A percentile compares a stretch with the other conserved stretches of the same genome.
Conservation (phyloP, 2,888 invertebrate genomes). For the Xanthorhoe spadicearia region DNA sequence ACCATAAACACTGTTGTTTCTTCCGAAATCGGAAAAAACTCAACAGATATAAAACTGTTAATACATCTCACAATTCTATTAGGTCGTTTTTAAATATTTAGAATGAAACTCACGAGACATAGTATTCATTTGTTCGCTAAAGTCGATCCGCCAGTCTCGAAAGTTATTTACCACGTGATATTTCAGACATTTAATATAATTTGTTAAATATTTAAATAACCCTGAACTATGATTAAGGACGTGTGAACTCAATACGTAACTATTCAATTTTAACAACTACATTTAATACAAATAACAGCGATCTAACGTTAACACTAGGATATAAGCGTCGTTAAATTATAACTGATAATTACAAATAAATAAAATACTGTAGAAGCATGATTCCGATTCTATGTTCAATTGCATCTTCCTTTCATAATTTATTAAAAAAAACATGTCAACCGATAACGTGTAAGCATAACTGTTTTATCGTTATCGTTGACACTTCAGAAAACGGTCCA, state of each 20-base stretch:
- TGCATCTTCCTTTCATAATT: conserved; percentile 24
- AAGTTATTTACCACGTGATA: neutral
- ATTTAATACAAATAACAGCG: conserved; percentile 52
- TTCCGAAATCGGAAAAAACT: conserved; percentile 9
- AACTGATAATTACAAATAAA: conserved; percentile 48
- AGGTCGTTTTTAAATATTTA: conserved; percentile 1
- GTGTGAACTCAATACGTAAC: conserved; percentile 43
- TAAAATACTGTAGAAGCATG: conserved; percentile 59
- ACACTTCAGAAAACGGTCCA: conserved; percentile 5
- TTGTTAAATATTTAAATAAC: conserved; percentile 20
- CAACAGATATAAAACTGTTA: conserved; percentile 9
- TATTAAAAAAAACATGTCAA: conserved; percentile 26
- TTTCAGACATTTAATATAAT: neutral
- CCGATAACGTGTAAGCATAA: conserved; percentile 32
- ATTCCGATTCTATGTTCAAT: conserved; percentile 35
- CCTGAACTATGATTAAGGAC: conserved; percentile 38
- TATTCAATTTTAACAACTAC: conserved; percentile 52
- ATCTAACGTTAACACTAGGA: conserved; percentile 55
- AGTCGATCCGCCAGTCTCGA: conserved; percentile 7
- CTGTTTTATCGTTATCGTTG: conserved; percentile 17
- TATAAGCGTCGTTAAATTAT: conserved; percentile 57
- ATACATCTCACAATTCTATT: neutral
- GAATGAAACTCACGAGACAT: neutral
- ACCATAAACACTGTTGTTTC: conserved; percentile 5
- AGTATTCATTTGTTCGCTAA: neutral